phyloP scores from a whole-genome alignment of 2,797 vertebrate genomes.

The Cichlasoma orientale region DNA sequence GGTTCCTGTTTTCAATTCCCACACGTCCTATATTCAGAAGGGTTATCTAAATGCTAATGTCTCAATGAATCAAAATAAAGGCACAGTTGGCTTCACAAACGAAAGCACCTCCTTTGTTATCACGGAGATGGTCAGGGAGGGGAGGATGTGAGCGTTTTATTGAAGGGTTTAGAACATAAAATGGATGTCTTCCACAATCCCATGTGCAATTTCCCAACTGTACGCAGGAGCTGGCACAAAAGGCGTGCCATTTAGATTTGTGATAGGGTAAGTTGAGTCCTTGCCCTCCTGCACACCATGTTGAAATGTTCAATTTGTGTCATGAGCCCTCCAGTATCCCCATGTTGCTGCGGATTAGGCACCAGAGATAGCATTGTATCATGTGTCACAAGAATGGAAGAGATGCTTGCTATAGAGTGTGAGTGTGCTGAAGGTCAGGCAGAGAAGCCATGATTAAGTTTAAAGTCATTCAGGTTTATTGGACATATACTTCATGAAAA shows the following conservation, averaged over 20 bases:
- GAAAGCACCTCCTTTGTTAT: slow-evolving; percentile 71
- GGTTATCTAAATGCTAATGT: slow-evolving; percentile 88
- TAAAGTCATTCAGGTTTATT: slow-evolving; percentile 3
- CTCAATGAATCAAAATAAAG: slow-evolving; percentile 73
- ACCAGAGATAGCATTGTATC: slow-evolving; percentile 51
- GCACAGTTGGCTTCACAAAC: slow-evolving; percentile 59
- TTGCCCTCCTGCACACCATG: slow-evolving; percentile 32
- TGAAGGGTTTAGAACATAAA: slow-evolving; percentile 68
- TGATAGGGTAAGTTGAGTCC: slow-evolving; percentile 52
- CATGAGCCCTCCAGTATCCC: slow-evolving; percentile 44
- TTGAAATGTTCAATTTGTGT: slow-evolving; percentile 70
- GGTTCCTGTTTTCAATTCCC: slow-evolving; percentile 72
- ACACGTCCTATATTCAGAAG: slow-evolving; percentile 66
- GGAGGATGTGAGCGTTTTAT: slow-evolving; percentile 51
- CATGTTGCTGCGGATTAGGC: slow-evolving; percentile 47
- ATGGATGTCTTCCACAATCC: slow-evolving; percentile 58
- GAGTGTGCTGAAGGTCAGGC: neutral
- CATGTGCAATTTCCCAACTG: slow-evolving; percentile 53
- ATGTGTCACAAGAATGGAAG: slow-evolving; percentile 39
- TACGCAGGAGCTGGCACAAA: slow-evolving; percentile 55
- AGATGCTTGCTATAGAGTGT: slow-evolving; percentile 11
- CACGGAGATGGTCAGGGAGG: slow-evolving; percentile 15
- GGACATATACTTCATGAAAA: neutral
- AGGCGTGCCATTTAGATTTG: slow-evolving; percentile 62
- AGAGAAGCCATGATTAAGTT: slow-evolving; percentile 1